phyloP scores from a whole-genome alignment of 1,140 invertebrate genomes.

The Drosophila ercepeae region DNA sequence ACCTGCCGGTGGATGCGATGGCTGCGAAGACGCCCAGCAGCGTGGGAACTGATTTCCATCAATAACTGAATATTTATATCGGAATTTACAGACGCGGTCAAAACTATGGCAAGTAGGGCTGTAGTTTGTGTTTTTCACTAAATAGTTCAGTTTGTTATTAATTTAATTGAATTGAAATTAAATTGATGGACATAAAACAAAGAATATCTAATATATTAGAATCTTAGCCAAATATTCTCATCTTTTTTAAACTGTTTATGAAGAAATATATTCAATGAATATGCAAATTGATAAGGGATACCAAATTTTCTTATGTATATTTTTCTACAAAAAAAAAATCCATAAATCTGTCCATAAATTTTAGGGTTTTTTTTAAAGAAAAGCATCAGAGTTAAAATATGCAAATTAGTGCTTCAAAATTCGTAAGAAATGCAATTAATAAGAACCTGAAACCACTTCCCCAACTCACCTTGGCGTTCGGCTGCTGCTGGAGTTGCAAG shows the following conservation, averaged over 20 bases:
- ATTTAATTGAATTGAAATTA: too few relatives aligned
- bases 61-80: constrained; percentile 45
- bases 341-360: neutral
- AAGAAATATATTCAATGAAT: too few relatives aligned
- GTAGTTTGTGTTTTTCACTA: too few relatives aligned
- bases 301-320: too few relatives aligned
- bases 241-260: too few relatives aligned
- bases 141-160: too few relatives aligned
- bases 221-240: too few relatives aligned
- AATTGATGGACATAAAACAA: too few relatives aligned
- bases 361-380: neutral
- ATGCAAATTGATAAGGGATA: too few relatives aligned
- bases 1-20: neutral
- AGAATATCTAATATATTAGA: too few relatives aligned
- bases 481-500: constrained; percentile 90
- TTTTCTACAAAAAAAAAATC: neutral
- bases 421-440: neutral
- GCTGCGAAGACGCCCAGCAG: constrained; percentile 8
- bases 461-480: constrained; percentile 88
- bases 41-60: constrained; percentile 44
- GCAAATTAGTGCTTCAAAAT: neutral
- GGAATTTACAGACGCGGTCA: constrained; percentile 3
- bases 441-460: neutral
- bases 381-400: neutral
- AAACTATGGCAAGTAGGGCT: neutral